Evolutionary conservation across 2,888 invertebrate species (phyloP).

Genomic region (Boloria selene): DNA sequence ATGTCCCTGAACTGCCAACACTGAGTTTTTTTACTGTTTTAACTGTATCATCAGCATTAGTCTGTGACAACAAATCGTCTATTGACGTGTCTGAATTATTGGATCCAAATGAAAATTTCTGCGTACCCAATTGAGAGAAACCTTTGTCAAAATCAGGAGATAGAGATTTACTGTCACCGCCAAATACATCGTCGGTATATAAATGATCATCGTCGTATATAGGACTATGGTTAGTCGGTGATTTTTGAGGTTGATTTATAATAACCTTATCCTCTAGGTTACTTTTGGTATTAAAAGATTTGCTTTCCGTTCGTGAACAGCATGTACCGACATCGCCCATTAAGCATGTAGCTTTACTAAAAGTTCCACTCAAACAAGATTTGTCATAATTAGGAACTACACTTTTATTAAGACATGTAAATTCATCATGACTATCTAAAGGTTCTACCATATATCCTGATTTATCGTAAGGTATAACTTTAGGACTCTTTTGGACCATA

Average conservation of each 20-base stretch:
- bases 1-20: conserved; percentile 77
- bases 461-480: conserved; percentile 75
- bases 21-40: conserved; percentile 76
- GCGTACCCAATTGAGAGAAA: conserved; percentile 65
- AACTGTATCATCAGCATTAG: conserved; percentile 82
- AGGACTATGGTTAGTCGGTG: conserved; percentile 83
- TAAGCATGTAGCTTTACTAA: conserved; percentile 73
- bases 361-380: conserved; percentile 74
- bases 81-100: conserved; percentile 85
- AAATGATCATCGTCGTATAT: conserved; percentile 83
- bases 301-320: conserved; percentile 70
- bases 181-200: conserved; percentile 84
- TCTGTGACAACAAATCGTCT: conserved; percentile 83
- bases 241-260: conserved; percentile 83
- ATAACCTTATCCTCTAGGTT: conserved; percentile 80
- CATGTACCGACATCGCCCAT: conserved; percentile 75
- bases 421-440: conserved; percentile 67
- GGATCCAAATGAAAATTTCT: conserved; percentile 80
- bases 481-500: conserved; percentile 60
- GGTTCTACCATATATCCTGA: conserved; percentile 80
- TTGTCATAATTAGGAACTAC: conserved; percentile 75
- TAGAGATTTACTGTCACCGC: conserved; percentile 82
- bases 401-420: conserved; percentile 64
- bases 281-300: conserved; percentile 63
- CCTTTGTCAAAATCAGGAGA: conserved; percentile 82